Evolutionary conservation across 2,797 vertebrate genomes (phyloP), one percentile per base, ranked within the genome.

Genomic region (Microctenopoma stevenorrisi): DNA sequence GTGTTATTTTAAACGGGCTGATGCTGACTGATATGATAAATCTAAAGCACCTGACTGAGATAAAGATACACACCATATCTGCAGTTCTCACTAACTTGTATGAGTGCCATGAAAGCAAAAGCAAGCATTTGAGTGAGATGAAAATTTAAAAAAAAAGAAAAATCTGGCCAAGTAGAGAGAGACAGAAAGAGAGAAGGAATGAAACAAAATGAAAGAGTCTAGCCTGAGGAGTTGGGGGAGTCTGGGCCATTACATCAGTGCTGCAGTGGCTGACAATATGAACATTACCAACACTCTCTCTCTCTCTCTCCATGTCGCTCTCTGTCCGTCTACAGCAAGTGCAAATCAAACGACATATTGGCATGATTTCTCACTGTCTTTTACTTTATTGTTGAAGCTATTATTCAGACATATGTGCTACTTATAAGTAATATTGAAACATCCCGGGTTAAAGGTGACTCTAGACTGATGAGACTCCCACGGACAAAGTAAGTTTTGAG

Each of bases 161-260:
- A 69, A 55, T 47, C 55, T 81, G 62, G 69, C 55, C 47, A 60
- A 71, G 55, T 57, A 52, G 63, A 67, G 66, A 58, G 28, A 54
- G 28, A 68, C 38, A 14, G 56, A 51, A 50, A 62, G 49, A 57
- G 49, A 57, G 51, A 58, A 42, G 53, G 44, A 55, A 37, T 26
- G 38, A 33, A 73, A 65, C 63, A 69, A 71, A 70, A 79, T 50
- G 37, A 64, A 78, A 69, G 67, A 67, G 68, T 68, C 65, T 67
- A 53, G 61, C 46, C 49, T 44, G 61, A 68, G 68, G 72, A 79
- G 56, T 49, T 50, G 55, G 75, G 68, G 73, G 76, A 50, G 80
- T 64, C 77, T 80, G 74, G 73, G 66, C 76, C 83, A 90, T 91
- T 88, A 90, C 85, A 85, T 92, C 90, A 91, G 72, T 60, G 78